phyloP scores from a whole-genome alignment of 2,113 vertebrate genomes.

The Laticauda laticaudata region DNA sequence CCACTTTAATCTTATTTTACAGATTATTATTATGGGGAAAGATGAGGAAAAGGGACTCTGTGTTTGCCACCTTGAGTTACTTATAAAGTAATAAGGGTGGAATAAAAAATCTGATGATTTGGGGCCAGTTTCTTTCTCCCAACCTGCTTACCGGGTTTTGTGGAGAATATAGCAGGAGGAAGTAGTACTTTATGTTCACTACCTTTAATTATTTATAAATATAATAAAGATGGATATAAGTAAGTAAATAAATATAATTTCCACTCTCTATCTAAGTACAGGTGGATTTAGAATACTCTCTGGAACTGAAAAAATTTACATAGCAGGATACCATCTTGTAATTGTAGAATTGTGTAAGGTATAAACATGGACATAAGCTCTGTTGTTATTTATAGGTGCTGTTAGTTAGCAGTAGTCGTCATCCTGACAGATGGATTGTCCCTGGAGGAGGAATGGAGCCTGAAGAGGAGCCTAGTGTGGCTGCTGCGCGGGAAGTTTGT shows the following conservation, averaged over 20 bases:
- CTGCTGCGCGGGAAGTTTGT: constrained; percentile 93
- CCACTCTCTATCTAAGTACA: neutral
- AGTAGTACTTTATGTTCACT: neutral
- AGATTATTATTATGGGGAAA: neutral
- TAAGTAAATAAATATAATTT: neutral
- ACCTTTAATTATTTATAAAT: neutral
- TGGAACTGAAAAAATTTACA: neutral
- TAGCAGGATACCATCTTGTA: neutral
- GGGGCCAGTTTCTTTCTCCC: neutral
- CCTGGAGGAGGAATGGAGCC: constrained; percentile 98
- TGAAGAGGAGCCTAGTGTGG: constrained; percentile 89
- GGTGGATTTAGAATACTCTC: neutral
- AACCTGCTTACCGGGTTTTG: neutral
- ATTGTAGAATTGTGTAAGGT: neutral
- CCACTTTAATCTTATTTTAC: neutral
- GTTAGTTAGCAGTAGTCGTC: constrained; percentile 94
- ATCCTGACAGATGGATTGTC: constrained; percentile 98
- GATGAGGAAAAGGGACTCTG: neutral
- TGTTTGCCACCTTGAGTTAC: neutral
- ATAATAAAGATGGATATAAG: neutral
- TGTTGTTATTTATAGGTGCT: constrained; percentile 79
- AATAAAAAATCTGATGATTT: neutral
- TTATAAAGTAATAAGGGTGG: neutral
- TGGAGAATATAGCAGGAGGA: neutral
- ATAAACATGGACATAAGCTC: neutral